phyloP scores from a whole-genome alignment of 2,113 vertebrate species.

The Zosterops pallidus region DNA sequence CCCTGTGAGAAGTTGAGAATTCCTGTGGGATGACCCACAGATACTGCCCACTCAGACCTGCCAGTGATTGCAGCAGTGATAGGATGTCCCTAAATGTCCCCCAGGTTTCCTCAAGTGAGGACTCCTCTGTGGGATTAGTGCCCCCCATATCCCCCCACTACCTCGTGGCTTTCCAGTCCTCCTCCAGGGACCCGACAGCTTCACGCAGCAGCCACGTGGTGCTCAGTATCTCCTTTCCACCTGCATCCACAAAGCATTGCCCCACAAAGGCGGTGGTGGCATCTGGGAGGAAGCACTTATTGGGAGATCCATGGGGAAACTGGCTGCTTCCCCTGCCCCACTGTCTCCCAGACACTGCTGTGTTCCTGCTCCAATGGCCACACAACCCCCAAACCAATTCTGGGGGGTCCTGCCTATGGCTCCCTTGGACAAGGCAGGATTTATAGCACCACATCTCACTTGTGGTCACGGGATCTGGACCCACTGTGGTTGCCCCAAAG shows the following conservation, averaged over 20 bases:
- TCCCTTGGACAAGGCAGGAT: background rate
- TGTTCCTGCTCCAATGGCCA: accelerated
- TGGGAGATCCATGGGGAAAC: accelerated
- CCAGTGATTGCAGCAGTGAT: background rate
- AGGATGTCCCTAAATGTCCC: no score
- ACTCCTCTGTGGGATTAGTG: background rate
- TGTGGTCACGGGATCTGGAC: accelerated
- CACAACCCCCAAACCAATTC: accelerated
- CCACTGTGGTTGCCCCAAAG: accelerated
- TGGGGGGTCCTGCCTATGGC: accelerated
- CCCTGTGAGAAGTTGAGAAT: background rate
- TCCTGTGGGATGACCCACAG: background rate
- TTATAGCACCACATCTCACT: accelerated
- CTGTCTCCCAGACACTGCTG: accelerated
- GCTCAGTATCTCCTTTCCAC: background rate
- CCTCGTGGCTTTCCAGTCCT: conserved; percentile 42
- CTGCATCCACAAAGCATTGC: conserved; percentile 18
- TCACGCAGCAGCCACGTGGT: conserved; percentile 41
- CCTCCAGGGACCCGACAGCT: background rate
- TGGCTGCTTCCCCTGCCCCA: background rate
- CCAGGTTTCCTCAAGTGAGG: accelerated
- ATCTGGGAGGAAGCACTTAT: background rate
- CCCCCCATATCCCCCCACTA: background rate
- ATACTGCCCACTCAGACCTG: accelerated
- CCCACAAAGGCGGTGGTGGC: background rate